These are phyloP conservation scores for Trissolcus japonicus DNA, from an alignment of 2,888 invertebrate genomes.

Conservation along the genomic window DNA sequence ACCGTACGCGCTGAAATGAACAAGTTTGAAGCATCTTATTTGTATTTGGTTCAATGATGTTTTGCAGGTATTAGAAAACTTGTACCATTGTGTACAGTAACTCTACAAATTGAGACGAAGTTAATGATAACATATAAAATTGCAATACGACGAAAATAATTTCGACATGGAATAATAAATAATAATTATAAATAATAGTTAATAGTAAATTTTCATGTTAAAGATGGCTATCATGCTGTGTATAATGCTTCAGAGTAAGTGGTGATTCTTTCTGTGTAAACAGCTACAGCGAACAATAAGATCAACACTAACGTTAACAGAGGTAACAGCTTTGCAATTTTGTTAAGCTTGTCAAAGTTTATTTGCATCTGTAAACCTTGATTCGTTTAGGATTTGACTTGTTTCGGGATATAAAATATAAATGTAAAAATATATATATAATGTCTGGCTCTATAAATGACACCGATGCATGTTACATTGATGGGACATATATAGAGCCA, in stretches of 20 bases:
- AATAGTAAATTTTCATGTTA: not conserved
- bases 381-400: no score
- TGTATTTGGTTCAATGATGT: slow-evolving; percentile 14
- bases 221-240: slow-evolving; percentile 2
- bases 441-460: no score
- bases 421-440: no score
- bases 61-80: slow-evolving; percentile 9
- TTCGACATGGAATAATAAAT: not conserved
- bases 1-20: slow-evolving; percentile 1
- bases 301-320: not conserved
- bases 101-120: not conserved
- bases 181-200: no score
- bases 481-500: no score
- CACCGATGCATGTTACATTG: no score
- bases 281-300: not conserved
- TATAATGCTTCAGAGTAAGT: not conserved
- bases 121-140: not conserved
- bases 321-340: no score
- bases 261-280: slow-evolving; percentile 7
- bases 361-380: not conserved
- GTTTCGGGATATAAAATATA: no score
- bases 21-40: slow-evolving; percentile 1
- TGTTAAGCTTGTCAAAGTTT: not conserved
- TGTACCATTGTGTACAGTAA: slow-evolving; percentile 17
- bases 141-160: no score